These are phyloP conservation scores for Cheilosia variabilis DNA, from an alignment of 2,888 invertebrate species.

Conservation along the genomic window DNA sequence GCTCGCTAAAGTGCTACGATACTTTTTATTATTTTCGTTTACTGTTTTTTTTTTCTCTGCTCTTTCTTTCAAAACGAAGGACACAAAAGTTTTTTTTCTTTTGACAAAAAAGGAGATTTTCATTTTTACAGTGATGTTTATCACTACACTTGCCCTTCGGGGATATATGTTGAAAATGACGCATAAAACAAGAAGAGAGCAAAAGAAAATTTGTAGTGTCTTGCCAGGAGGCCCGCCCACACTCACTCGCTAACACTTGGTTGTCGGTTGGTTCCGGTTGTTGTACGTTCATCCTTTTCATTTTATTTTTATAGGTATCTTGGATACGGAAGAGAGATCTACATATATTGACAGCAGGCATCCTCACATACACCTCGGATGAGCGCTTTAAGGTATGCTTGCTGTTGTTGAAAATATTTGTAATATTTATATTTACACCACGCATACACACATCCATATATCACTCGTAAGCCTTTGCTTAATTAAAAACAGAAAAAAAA, in stretches of 20 bases:
- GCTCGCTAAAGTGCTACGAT: constrained; percentile 70
- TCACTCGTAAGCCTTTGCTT: constrained; percentile 18
- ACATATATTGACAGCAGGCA: constrained; percentile 93
- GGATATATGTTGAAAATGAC: constrained; percentile 57
- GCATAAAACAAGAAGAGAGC: constrained; percentile 45
- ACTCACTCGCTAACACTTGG: constrained; percentile 18
- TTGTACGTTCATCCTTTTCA: constrained; percentile 33
- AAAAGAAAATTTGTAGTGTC: constrained; percentile 50
- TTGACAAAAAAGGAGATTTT: constrained; percentile 13
- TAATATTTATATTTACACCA: background rate
- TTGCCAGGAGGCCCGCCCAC: background rate
- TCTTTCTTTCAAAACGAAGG: constrained; percentile 40
- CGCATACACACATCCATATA: background rate
- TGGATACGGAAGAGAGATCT: constrained; percentile 95
- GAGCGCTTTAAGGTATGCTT: constrained; percentile 90
- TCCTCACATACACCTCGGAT: constrained; percentile 93
- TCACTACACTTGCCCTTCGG: constrained; percentile 49
- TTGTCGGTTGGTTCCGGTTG: constrained; percentile 17
- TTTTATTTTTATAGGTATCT: constrained; percentile 86
- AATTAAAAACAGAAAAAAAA: constrained; percentile 35
- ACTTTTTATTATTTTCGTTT: constrained; percentile 57
- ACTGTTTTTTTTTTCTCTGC: constrained; percentile 2
- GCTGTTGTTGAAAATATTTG: constrained; percentile 6
- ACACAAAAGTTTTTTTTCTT: constrained; percentile 44
- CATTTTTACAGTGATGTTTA: constrained; percentile 58